phyloP scores from a whole-genome alignment of 1,140 invertebrate species.

The Galendromus occidentalis region DNA sequence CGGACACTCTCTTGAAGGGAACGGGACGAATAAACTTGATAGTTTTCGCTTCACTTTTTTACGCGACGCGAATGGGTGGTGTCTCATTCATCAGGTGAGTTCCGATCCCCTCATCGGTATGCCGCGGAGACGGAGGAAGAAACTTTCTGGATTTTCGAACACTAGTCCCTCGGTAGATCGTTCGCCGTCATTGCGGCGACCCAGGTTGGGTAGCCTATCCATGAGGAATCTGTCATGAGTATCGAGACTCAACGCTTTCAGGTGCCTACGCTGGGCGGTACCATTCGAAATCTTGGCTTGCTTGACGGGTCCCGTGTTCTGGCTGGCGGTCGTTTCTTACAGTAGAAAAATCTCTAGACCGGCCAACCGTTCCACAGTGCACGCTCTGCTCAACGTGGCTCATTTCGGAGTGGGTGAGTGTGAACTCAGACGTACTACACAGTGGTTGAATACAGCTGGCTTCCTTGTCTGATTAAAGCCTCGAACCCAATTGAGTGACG shows the following conservation, averaged over 20 bases:
- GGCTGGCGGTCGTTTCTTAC: not conserved
- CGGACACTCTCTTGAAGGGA: not conserved
- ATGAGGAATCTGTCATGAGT: too few species aligned
- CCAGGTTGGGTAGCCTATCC: too few species aligned
- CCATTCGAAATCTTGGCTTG: not conserved
- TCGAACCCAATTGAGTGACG: too few species aligned
- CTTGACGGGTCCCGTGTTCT: not conserved
- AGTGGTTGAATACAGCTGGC: too few species aligned
- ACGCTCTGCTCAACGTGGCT: not conserved
- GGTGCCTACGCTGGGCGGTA: slow-evolving; percentile 7
- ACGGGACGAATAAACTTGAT: not conserved
- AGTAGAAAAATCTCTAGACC: slow-evolving; percentile 2
- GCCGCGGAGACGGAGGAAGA: too few species aligned
- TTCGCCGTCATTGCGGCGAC: too few species aligned
- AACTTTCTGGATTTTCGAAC: too few species aligned
- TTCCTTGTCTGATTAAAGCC: too few species aligned
- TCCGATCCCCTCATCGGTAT: too few species aligned
- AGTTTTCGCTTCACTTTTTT: slow-evolving; percentile 1
- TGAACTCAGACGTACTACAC: too few species aligned
- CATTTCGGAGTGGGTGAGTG: slow-evolving; percentile 1
- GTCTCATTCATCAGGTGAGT: not conserved
- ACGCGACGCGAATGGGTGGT: not conserved
- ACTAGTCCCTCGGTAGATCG: too few species aligned
- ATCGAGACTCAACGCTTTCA: too few species aligned
- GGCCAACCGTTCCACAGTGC: not conserved